A percentile compares a stretch with the other conserved stretches of the same genome.
Conservation (phyloP, 1,140 invertebrate species). For the Diorhabda elongata region DNA sequence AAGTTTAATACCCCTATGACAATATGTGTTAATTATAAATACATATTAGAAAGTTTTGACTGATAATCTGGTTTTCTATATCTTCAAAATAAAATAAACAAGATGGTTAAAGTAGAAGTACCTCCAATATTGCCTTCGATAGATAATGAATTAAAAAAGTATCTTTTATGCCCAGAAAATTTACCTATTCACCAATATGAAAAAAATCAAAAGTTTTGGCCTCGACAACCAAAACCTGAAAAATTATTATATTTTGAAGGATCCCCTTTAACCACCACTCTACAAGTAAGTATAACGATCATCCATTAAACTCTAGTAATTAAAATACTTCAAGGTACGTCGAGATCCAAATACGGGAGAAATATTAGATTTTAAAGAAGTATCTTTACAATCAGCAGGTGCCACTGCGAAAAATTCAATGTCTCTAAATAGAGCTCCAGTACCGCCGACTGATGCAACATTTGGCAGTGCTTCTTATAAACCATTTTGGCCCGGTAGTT, state of each 20-base stretch:
- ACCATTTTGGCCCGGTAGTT: conserved; percentile 78
- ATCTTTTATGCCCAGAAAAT: conserved; percentile 57
- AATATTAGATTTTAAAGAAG: conserved; percentile 66
- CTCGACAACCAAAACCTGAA: conserved; percentile 49
- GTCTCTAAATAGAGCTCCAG: conserved; percentile 64
- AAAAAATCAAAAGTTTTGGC: conserved; percentile 57
- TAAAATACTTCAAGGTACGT: conserved; percentile 50
- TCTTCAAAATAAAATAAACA: too few species aligned
- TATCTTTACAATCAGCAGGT: conserved; percentile 56
- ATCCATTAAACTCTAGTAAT: not conserved
- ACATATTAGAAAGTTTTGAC: too few species aligned
- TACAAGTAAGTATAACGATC: conserved; percentile 44
- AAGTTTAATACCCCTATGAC: too few species aligned
- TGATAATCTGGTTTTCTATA: too few species aligned
- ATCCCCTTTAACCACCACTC: conserved; percentile 50
- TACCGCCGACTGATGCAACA: conserved; percentile 56
- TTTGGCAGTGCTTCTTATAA: conserved; percentile 67
- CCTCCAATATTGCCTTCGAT: conserved; percentile 55
- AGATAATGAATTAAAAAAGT: conserved; percentile 54
- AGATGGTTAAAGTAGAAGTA: not conserved
- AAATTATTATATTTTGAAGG: conserved; percentile 52
- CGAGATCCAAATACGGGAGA: conserved; percentile 68
- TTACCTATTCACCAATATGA: conserved; percentile 62
- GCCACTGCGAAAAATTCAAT: conserved; percentile 70
- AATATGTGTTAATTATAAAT: too few species aligned